A percentile compares a stretch with the other conserved stretches of the same genome.
Evolutionary conservation across 2,113 vertebrate genomes (phyloP).

Genomic region (Theristicus caerulescens): DNA sequence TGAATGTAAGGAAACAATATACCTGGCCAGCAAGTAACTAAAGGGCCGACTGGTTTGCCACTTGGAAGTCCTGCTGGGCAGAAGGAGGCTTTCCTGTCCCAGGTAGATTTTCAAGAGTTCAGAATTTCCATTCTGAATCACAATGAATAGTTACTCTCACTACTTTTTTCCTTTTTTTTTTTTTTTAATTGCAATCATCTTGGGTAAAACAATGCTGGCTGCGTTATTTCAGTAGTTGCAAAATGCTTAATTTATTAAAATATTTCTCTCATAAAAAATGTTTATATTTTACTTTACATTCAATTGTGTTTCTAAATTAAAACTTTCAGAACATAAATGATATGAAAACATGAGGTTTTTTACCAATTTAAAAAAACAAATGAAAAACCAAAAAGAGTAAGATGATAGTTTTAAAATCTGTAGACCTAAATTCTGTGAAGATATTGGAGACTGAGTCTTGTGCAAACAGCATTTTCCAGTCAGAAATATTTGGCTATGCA

Average conservation of each 20-base stretch:
- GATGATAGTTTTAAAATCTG: background rate
- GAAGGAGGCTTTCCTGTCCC: background rate
- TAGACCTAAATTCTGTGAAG: background rate
- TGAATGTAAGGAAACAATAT: background rate
- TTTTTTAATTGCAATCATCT: background rate
- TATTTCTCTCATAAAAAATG: background rate
- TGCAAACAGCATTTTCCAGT: background rate
- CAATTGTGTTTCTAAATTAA: background rate
- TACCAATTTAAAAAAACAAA: background rate
- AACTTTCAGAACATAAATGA: background rate
- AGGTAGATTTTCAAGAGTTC: background rate
- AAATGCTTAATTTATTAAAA: background rate
- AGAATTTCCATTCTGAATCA: background rate
- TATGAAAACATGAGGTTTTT: background rate
- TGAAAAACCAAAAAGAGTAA: background rate
- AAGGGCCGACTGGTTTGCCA: background rate
- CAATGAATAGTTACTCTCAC: background rate
- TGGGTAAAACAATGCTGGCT: background rate
- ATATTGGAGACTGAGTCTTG: background rate
- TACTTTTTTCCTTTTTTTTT: background rate
- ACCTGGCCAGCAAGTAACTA: background rate
- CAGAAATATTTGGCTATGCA: background rate
- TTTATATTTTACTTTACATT: background rate
- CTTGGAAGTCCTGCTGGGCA: background rate
- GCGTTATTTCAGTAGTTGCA: background rate